Evolutionary conservation across 1,140 invertebrate genomes (phyloP), one percentile per base, ranked within the genome.

Genomic region (Lepidurus arcticus): DNA sequence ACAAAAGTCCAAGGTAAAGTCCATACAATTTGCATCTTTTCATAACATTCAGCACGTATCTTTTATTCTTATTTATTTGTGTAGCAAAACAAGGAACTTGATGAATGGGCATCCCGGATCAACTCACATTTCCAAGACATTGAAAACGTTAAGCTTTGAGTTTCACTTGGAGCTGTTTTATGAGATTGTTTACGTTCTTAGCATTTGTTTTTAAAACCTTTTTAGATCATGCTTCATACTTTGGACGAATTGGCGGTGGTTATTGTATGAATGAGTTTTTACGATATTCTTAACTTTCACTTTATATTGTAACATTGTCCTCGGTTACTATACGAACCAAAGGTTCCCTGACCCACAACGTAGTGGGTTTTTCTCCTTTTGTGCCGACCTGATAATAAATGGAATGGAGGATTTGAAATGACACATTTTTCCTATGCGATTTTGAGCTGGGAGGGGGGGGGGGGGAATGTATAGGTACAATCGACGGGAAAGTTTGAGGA

Each of bases 71-170:
- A n/a, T n/a, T n/a, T n/a, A n/a, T n/a, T n/a, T n/a, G n/a, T n/a
- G n/a, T n/a, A n/a, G 53, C 21, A 65, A n/a, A 21, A 21, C 21
- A 65, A 65, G 53, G n/a, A 65, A 65, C 53, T 65, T 13, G 53
- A 65, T 13, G 53, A 65, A 21, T 65, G 53, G 53, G 53, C 53
- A 7, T 65, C 53, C 21, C 53, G 53, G 53, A 65, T 65, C 16
- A 65, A 65, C 21, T 65, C 53, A 21, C 53, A 65, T 65, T 65
- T 65, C 53, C 6, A 65, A 21, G 53, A 65, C n/a, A 65, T 65
- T 16, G 53, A 65, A 21, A 65, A 65, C 53, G 53, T 65, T 65
- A 5, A 65, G 53, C 53, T 65, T 65, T 65, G 21, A 65, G 53
- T 21, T 65, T 34, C 1, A 34, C 1, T 34, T 34, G 1, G 2